Evolutionary conservation across 2,888 invertebrate species (phyloP), one percentile per base, ranked within the genome.

Genomic region (Agrotis ipsilon): DNA sequence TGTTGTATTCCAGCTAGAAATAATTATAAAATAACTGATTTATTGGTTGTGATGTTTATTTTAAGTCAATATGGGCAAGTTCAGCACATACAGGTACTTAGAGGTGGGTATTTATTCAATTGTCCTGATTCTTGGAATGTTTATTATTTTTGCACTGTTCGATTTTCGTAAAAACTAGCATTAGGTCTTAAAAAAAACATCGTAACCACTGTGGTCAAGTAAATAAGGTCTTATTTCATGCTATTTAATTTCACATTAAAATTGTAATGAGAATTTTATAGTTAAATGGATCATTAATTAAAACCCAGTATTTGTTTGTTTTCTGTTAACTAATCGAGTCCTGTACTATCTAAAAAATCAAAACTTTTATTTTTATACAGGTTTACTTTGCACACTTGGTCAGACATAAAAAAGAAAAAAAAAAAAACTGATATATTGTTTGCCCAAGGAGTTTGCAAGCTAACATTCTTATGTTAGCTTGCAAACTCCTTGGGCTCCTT

Each of bases 41-140:
- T 76, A 68, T 71, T 71, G 76, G 92, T 94, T 95, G 95, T 95
- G 93, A 96, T 94, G 94, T 90, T 90, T 87, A 90, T 89, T 90
- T 90, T 92, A 91, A 87, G 85, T 87, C 90, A 92, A 84, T 87
- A 96, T 96, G 96, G 96, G 96, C 91, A 96, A 96, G 91, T 96
- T 95, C 94, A 94, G 92, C 88, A 95, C 94, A 81, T 96, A 96
- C 94, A 95, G 94, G 88, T 96, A 96, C 92, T 93, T 96, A 94
- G 96, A 96, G 95, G 96, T 96, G 81, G 87, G 93, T 83, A 69
- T 63, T 71, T 39, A 39, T 39, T 39, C 39, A 39, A 39, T 54
- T 19, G 24, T 49, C 21, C 49, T 75, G 14, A 57, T 16, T 57
- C 6, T 39, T 39, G 5, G 18, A 75, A 75, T 75, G 75, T 67